Evolutionary conservation across 2,113 vertebrate genomes (phyloP).

Genomic region (Damaliscus lunatus): DNA sequence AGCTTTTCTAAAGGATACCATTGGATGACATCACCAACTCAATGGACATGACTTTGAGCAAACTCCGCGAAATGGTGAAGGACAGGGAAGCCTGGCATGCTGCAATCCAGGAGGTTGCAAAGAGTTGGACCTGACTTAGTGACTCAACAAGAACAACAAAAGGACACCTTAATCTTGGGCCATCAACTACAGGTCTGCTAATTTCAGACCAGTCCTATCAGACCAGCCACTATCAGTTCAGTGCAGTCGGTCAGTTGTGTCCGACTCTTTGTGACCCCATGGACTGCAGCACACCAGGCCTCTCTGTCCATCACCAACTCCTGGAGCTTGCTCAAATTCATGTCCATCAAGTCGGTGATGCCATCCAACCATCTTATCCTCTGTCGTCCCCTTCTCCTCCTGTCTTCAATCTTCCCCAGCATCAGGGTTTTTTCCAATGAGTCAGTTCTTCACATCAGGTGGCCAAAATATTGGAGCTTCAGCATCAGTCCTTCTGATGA

Average conservation of each 20-base stretch:
- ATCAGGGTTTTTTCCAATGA: background rate
- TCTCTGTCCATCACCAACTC: background rate
- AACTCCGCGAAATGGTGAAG: background rate
- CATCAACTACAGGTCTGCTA: background rate
- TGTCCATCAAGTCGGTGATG: background rate
- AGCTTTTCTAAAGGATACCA: background rate
- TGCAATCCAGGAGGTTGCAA: background rate
- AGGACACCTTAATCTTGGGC: background rate
- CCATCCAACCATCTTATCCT: background rate
- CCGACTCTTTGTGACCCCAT: accelerated
- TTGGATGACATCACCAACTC: background rate
- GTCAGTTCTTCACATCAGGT: background rate
- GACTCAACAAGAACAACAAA: background rate
- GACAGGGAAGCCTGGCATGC: background rate
- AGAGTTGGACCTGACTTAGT: background rate
- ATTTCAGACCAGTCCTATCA: background rate
- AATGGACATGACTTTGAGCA: background rate
- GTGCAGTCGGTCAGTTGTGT: background rate
- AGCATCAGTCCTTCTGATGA: background rate
- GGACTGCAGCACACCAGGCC: background rate
- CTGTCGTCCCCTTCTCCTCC: background rate
- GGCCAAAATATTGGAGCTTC: background rate
- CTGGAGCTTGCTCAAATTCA: background rate
- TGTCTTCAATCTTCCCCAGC: background rate
- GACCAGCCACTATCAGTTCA: background rate